Conservation (phyloP, 2,797 vertebrate species). For the Chelonia mydas region DNA sequence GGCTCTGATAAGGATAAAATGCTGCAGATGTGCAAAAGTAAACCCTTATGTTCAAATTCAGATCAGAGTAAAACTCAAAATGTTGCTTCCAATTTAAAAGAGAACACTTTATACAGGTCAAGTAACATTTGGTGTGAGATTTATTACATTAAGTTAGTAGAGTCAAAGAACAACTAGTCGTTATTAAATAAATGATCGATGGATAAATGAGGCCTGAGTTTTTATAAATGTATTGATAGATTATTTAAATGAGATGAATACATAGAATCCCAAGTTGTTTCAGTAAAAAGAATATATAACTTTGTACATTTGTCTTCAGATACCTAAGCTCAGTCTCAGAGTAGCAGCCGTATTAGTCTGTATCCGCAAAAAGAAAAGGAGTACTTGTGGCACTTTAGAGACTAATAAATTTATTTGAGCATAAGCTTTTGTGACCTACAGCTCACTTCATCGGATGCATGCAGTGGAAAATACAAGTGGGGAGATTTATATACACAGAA, state of each 20-base stretch:
- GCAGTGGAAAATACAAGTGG: too few relatives aligned
- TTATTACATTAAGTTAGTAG: neutral
- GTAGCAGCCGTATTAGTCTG: too few relatives aligned
- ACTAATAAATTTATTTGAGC: too few relatives aligned
- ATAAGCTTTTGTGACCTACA: too few relatives aligned
- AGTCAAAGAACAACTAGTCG: neutral
- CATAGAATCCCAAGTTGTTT: neutral
- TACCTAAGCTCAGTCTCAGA: neutral
- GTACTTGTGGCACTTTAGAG: too few relatives aligned
- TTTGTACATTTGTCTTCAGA: neutral
- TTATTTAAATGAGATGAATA: neutral
- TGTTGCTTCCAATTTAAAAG: neutral
- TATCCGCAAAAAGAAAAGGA: too few relatives aligned
- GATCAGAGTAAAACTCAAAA: neutral
- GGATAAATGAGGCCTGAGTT: neutral
- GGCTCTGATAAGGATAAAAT: neutral
- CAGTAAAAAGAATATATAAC: neutral
- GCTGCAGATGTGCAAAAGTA: neutral
- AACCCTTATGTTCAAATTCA: neutral
- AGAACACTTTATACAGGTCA: neutral
- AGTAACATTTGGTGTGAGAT: neutral
- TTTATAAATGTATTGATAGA: neutral
- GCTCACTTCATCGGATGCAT: too few relatives aligned
- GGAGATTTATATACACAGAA: too few relatives aligned
- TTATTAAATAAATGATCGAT: neutral